Percentiles rank a stretch among this genome's conserved stretches.
These are phyloP conservation scores for Menidia beryllina DNA, from an alignment of 2,113 vertebrate species.

Conservation along the genomic window DNA sequence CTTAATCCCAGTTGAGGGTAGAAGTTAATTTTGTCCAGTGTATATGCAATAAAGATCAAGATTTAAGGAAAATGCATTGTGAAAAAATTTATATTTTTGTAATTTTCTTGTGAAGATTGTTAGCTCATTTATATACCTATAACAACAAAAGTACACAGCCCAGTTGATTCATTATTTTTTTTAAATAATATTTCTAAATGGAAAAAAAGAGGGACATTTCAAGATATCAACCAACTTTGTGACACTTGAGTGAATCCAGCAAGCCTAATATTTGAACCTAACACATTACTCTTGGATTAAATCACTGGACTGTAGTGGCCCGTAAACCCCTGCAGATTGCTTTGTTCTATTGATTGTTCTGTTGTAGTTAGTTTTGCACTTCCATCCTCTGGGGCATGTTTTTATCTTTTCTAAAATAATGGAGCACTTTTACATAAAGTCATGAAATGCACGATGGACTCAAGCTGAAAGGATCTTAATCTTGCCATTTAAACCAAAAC, in stretches of 20 bases:
- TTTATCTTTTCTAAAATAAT: constrained; percentile 49
- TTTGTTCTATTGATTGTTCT: constrained; percentile 63
- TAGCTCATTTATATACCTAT: neutral
- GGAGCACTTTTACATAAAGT: constrained; percentile 48
- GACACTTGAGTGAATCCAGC: constrained; percentile 58
- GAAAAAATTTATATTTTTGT: constrained; percentile 12
- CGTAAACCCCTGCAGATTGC: constrained; percentile 51
- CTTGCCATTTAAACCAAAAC: constrained; percentile 56
- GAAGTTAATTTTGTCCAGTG: constrained; percentile 69
- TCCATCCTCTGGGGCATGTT: constrained; percentile 53
- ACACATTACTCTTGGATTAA: constrained; percentile 61
- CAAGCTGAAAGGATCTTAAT: constrained; percentile 49
- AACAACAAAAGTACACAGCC: constrained; percentile 10
- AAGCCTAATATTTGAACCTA: constrained; percentile 46
- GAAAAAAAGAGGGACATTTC: constrained; percentile 41
- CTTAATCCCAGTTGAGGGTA: constrained; percentile 76
- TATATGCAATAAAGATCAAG: constrained; percentile 41
- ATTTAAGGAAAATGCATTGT: constrained; percentile 23
- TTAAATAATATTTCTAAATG: neutral
- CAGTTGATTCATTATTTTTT: neutral
- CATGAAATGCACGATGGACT: constrained; percentile 42
- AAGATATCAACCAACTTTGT: constrained; percentile 52
- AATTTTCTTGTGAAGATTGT: neutral
- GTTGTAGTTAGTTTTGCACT: constrained; percentile 48
- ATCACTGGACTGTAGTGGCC: constrained; percentile 58